These are phyloP conservation scores for Eubasilissa regina DNA, from an alignment of 1,140 invertebrate genomes.

Conservation along the genomic window DNA sequence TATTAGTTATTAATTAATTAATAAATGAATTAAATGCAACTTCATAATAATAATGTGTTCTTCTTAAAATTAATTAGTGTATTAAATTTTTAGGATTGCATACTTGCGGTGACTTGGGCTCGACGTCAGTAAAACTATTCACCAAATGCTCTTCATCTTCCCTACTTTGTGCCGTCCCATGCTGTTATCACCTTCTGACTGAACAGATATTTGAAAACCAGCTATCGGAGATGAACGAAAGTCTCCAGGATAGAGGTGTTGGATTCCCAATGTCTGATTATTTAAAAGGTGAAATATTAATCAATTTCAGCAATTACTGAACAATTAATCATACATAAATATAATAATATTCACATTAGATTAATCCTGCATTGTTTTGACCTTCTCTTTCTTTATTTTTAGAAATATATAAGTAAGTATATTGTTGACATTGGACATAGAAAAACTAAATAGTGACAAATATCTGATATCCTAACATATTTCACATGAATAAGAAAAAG, in stretches of 20 bases:
- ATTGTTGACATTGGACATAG: too few species aligned
- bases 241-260: slow-evolving; percentile 52
- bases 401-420: too few species aligned
- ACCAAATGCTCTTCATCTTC: slow-evolving; percentile 72
- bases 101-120: slow-evolving; percentile 89
- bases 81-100: slow-evolving; percentile 78
- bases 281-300: slow-evolving; percentile 67
- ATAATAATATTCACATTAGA: too few species aligned
- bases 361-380: too few species aligned
- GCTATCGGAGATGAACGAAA: slow-evolving; percentile 29
- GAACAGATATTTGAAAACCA: slow-evolving; percentile 73
- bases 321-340: too few species aligned
- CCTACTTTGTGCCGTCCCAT: slow-evolving; percentile 86
- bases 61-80: not conserved
- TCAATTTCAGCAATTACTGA: too few species aligned
- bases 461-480: too few species aligned
- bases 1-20: too few species aligned
- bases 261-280: slow-evolving; percentile 82
- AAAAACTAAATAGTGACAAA: too few species aligned
- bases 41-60: too few species aligned
- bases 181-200: slow-evolving; percentile 90
- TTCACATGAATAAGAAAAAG: too few species aligned
- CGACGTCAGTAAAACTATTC: slow-evolving; percentile 84
- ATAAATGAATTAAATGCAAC: too few species aligned
- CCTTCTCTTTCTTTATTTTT: not conserved